Evolutionary conservation across 2,888 invertebrate species (phyloP), one percentile per base, ranked within the genome.

Genomic region (Camponotus fellah): DNA sequence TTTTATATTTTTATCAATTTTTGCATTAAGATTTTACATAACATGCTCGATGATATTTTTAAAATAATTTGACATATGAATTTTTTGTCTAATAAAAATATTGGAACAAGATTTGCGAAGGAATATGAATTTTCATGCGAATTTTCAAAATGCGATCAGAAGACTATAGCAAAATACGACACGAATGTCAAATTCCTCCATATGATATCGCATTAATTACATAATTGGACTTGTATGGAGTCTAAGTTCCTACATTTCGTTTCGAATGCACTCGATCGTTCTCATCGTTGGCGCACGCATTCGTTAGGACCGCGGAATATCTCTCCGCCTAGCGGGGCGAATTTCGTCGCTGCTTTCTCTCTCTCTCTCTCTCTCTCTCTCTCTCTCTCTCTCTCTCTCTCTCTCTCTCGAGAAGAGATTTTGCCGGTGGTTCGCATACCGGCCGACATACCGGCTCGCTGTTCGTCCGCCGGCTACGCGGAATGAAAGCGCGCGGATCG

Each of bases 401-500:
- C 26, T 26, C 26, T 26, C 26, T 26, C 26, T 26, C 26, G 43
- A 46, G 53, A 71, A 56, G 72, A 46, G 60, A 79, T 79, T 71
- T 46, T 79, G 60, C 46, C 37, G 72, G 71, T 69, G 46, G 46
- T 40, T 60, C 72, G 37, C 79, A 79, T 79, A 79, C 79, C 71
- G 72, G 21, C n/a, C 60, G 46, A 71, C 72, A 79, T 79, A 79
- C 79, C 71, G 79, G 71, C 58, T 46, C 60, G 79, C 79, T 60
- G 79, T 71, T 79, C 60, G 26, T 79, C 71, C 58, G 79, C 71
- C 71, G 58, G 53, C 46, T 60, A 72, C 79, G 60, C 72, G 72
- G 34, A 79, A 79, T 72, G 79, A 79, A 79, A 71, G 72, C 72
- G 79, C 60, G 79, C 60, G 26, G 71, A 79, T 79, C 79, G 72